Conservation (phyloP, 2,888 invertebrate genomes). For the Stenotaenia linearis region DNA sequence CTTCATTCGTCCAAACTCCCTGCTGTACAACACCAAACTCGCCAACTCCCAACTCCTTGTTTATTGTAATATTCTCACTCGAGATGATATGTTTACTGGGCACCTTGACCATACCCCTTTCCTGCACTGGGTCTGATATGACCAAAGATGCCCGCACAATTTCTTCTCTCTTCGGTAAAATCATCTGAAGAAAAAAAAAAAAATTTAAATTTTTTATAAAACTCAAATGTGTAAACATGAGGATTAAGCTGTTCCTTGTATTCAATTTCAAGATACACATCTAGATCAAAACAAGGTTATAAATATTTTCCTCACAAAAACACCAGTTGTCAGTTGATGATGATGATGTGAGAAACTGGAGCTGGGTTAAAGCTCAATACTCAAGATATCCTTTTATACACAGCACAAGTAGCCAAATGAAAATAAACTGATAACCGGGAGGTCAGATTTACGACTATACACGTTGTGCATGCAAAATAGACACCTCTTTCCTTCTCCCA, state of each 20-base stretch:
- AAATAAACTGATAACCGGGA: neutral
- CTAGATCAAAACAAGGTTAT: neutral
- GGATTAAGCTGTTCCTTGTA: neutral
- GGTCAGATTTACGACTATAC: neutral
- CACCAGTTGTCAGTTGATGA: neutral
- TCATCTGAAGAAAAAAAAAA: conserved; percentile 50
- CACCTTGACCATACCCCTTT: conserved; percentile 52
- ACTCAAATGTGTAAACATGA: neutral
- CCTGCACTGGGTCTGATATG: conserved; percentile 39
- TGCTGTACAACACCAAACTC: conserved; percentile 98
- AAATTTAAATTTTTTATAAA: neutral
- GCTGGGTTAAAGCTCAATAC: conserved; percentile 11
- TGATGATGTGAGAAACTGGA: neutral
- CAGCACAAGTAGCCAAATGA: conserved; percentile 3
- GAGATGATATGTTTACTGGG: conserved; percentile 85
- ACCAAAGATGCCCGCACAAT: conserved; percentile 31
- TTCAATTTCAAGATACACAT: neutral
- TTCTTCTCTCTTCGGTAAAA: conserved; percentile 57
- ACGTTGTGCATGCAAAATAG: neutral
- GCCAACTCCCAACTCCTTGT: conserved; percentile 90
- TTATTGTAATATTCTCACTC: conserved; percentile 83
- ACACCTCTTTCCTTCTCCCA: neutral
- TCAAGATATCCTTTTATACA: neutral
- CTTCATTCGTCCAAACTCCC: conserved; percentile 88
- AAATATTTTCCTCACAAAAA: neutral